These are phyloP conservation scores for Discoglossus pictus DNA, from an alignment of 2,797 vertebrate genomes.

Conservation along the genomic window DNA sequence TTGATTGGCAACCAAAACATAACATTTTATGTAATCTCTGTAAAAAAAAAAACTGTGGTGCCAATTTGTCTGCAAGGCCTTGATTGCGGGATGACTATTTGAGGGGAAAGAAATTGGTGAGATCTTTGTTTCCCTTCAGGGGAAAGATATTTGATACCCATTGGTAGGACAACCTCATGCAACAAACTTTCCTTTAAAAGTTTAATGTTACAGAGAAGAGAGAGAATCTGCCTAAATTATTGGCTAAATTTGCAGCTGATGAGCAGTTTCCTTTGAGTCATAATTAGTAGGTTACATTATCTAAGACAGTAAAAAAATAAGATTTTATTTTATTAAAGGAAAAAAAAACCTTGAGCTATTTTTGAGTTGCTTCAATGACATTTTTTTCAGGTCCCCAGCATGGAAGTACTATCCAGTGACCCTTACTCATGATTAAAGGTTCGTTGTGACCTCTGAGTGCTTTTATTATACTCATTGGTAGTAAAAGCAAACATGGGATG, in stretches of 20 bases:
- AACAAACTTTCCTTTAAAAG: background rate
- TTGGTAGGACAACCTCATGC: slow-evolving; percentile 6
- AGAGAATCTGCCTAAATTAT: slow-evolving; percentile 61
- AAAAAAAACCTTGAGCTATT: background rate
- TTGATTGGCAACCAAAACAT: background rate
- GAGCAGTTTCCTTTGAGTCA: slow-evolving; percentile 60
- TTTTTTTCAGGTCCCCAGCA: slow-evolving; percentile 59
- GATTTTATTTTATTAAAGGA: slow-evolving; percentile 1
- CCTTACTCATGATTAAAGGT: slow-evolving; percentile 85
- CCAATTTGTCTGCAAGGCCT: slow-evolving; percentile 12
- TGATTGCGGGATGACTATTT: slow-evolving; percentile 27
- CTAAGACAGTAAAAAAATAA: slow-evolving; percentile 60
- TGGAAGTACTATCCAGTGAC: slow-evolving; percentile 81
- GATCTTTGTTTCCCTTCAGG: slow-evolving; percentile 66
- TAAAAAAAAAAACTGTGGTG: background rate
- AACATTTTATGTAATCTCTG: background rate
- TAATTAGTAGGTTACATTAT: slow-evolving; percentile 49
- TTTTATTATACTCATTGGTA: slow-evolving; percentile 76
- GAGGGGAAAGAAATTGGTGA: slow-evolving; percentile 56
- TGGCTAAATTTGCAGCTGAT: slow-evolving; percentile 63
- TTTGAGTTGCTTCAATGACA: slow-evolving; percentile 50
- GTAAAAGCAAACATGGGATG: slow-evolving; percentile 64
- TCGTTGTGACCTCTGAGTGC: slow-evolving; percentile 73
- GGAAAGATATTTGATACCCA: slow-evolving; percentile 74
- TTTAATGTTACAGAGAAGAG: slow-evolving; percentile 27